Conservation (phyloP, 2,797 vertebrate species). For the Oryzias sinensis region DNA sequence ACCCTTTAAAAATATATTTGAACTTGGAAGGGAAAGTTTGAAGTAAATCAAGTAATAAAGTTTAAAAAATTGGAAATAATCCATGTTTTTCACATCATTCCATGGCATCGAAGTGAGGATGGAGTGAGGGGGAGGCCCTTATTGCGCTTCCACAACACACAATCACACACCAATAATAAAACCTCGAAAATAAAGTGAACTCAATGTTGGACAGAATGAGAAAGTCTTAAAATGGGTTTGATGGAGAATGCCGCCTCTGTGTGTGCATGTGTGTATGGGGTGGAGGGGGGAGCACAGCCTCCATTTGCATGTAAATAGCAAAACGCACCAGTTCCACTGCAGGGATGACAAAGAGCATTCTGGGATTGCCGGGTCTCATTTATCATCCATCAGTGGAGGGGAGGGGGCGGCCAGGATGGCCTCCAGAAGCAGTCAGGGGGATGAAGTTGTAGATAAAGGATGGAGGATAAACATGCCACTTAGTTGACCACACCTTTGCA, state of each 20-base stretch:
- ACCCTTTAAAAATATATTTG: too few relatives aligned
- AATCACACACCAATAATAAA: constrained; percentile 3
- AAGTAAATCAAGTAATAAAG: too few relatives aligned
- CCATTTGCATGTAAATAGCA: constrained; percentile 74
- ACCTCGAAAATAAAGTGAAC: constrained; percentile 45
- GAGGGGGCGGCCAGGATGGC: constrained; percentile 16
- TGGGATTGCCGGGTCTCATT: constrained; percentile 57
- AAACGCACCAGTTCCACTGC: constrained; percentile 43
- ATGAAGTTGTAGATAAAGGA: constrained; percentile 28
- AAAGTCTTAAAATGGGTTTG: constrained; percentile 6
- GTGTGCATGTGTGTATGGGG: not conserved
- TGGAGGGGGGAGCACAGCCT: not conserved
- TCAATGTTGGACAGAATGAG: constrained; percentile 38
- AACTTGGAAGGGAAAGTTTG: too few relatives aligned
- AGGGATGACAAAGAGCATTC: constrained; percentile 64
- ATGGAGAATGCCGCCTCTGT: constrained; percentile 10
- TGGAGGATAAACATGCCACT: constrained; percentile 17
- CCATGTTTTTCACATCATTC: too few relatives aligned
- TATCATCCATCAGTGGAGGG: constrained; percentile 38
- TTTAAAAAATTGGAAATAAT: too few relatives aligned
- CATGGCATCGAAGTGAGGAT: too few relatives aligned
- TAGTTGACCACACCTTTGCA: constrained; percentile 3
- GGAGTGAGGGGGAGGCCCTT: too few relatives aligned
- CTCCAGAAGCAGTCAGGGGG: constrained; percentile 3
- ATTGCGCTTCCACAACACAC: too few relatives aligned